Evolutionary conservation across 2,888 invertebrate species (phyloP).

Genomic region (Pyralis farinalis): DNA sequence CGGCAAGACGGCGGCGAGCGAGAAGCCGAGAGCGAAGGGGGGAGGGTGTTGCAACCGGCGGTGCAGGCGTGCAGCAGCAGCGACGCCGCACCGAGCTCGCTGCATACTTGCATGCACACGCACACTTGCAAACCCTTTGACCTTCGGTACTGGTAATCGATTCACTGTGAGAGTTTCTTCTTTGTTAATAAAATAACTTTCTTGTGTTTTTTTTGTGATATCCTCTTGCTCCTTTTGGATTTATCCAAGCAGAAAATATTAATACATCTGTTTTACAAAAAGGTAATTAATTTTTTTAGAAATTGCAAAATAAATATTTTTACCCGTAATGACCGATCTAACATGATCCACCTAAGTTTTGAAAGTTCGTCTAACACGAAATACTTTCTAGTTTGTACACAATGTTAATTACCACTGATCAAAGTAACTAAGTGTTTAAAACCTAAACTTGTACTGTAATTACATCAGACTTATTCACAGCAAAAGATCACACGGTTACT

Average conservation of each 20-base stretch:
- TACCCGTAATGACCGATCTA: no score
- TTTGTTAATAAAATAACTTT: constrained; percentile 62
- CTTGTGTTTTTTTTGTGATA: constrained; percentile 24
- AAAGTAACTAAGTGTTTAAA: no score
- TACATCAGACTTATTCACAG: constrained; percentile 12
- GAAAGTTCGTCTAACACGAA: no score
- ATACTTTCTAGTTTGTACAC: no score
- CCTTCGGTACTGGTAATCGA: constrained; percentile 76
- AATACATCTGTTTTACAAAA: no score
- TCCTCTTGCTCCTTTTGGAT: no score
- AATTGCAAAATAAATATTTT: no score
- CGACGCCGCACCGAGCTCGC: constrained; percentile 78
- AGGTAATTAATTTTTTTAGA: no score
- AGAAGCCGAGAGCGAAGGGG: constrained; percentile 78
- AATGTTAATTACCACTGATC: no score
- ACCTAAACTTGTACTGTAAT: not conserved
- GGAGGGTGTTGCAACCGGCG: constrained; percentile 80
- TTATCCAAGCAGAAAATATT: no score
- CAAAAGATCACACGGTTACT: constrained; percentile 68
- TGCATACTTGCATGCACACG: constrained; percentile 78
- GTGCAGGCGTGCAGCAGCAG: constrained; percentile 80
- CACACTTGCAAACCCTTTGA: constrained; percentile 73
- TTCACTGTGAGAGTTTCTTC: constrained; percentile 62
- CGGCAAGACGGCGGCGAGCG: constrained; percentile 79
- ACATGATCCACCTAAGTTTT: no score